phyloP scores from a whole-genome alignment of 1,140 invertebrate species.

The Drosophila sproati region DNA sequence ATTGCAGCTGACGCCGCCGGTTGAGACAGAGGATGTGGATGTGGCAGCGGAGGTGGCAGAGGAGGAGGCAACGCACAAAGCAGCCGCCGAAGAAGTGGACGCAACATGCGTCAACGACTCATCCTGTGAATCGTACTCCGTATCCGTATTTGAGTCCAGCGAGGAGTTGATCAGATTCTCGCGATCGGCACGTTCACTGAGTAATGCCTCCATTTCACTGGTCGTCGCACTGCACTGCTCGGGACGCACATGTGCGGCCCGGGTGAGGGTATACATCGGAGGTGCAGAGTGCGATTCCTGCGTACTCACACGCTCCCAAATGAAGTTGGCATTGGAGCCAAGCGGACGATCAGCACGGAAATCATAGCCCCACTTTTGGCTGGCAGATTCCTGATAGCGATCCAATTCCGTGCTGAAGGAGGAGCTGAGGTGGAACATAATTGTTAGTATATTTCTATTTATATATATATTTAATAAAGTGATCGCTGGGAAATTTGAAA shows the following conservation, averaged over 20 bases:
- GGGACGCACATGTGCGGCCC: constrained; percentile 78
- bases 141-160: constrained; percentile 66
- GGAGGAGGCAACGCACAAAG: constrained; percentile 27
- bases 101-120: constrained; percentile 52
- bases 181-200: constrained; percentile 78
- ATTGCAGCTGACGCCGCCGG: constrained; percentile 16
- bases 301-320: constrained; percentile 79
- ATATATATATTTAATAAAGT: too few species aligned
- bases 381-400: constrained; percentile 70
- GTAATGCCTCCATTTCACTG: constrained; percentile 63
- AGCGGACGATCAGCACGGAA: constrained; percentile 74
- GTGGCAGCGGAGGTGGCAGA: constrained; percentile 26
- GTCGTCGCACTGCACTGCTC: constrained; percentile 6
- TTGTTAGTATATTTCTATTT: too few species aligned
- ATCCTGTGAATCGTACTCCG: constrained; percentile 74
- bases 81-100: constrained; percentile 45
- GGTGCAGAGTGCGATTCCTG: constrained; percentile 74
- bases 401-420: constrained; percentile 73
- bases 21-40: constrained; percentile 15
- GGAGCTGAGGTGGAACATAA: constrained; percentile 20
- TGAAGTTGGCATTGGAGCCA: constrained; percentile 55
- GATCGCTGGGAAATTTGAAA: too few species aligned
- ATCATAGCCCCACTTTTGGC: constrained; percentile 83
- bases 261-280: constrained; percentile 79
- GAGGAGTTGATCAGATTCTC: constrained; percentile 71